These are phyloP conservation scores for Dusona sp. DNA, from an alignment of 2,888 invertebrate species.

Conservation along the genomic window DNA sequence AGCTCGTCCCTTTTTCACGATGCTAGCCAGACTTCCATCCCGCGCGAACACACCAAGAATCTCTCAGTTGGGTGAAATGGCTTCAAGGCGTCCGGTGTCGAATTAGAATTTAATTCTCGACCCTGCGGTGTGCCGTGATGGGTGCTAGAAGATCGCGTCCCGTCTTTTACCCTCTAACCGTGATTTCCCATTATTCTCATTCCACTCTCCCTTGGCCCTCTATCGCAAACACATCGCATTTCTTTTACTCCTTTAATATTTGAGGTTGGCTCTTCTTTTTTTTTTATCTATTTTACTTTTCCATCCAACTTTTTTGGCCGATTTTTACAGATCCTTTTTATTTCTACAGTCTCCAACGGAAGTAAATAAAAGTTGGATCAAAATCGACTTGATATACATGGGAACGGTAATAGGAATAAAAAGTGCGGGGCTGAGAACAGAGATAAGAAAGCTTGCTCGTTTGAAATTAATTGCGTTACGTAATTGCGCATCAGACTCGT, in stretches of 20 bases:
- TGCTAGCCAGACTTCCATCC: constrained; percentile 56
- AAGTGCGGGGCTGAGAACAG: neutral
- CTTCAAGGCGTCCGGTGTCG: constrained; percentile 70
- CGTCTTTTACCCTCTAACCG: constrained; percentile 12
- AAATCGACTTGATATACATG: constrained; percentile 43
- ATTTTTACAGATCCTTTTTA: constrained; percentile 7
- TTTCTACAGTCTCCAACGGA: neutral
- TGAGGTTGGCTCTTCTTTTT: neutral
- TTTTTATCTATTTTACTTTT: neutral
- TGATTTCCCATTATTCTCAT: constrained; percentile 62
- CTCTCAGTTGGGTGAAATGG: constrained; percentile 44
- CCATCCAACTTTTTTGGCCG: neutral
- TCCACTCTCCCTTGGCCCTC: neutral
- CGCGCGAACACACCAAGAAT: constrained; percentile 45
- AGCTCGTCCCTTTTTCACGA: constrained; percentile 58
- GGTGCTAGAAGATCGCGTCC: constrained; percentile 40
- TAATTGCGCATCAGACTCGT: constrained; percentile 67
- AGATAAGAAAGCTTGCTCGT: constrained; percentile 22
- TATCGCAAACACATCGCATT: constrained; percentile 30
- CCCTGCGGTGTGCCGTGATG: constrained; percentile 41
- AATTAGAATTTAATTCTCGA: constrained; percentile 73
- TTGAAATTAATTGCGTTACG: constrained; percentile 69
- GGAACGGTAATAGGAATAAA: constrained; percentile 7
- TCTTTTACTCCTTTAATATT: constrained; percentile 14
- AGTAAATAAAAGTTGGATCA: neutral